phyloP scores from a whole-genome alignment of 1,140 invertebrate genomes.

The Asbolus verrucosus region DNA sequence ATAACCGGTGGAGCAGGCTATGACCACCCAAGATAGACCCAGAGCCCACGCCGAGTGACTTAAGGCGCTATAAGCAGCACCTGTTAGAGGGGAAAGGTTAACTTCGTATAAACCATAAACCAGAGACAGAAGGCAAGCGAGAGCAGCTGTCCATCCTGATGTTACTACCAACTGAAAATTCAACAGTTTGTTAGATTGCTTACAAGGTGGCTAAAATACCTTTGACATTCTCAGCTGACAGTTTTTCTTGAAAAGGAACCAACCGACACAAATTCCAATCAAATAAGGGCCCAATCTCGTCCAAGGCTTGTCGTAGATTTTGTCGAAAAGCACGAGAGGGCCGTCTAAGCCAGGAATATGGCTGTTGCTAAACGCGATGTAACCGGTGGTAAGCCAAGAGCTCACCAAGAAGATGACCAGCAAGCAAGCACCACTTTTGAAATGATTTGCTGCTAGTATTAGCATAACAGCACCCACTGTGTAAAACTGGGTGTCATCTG shows the following conservation, averaged over 20 bases:
- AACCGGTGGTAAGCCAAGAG: conserved; percentile 82
- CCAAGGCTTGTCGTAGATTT: conserved; percentile 91
- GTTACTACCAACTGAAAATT: conserved; percentile 72
- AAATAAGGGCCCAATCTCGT: conserved; percentile 84
- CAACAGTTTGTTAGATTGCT: too few relatives aligned
- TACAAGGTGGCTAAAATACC: conserved; percentile 64
- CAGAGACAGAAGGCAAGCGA: conserved; percentile 74
- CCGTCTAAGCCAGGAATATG: conserved; percentile 84
- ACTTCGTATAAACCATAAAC: conserved; percentile 82
- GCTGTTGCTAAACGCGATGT: conserved; percentile 82
- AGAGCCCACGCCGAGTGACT: conserved; percentile 89
- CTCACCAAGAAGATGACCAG: conserved; percentile 76
- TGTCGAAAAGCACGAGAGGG: conserved; percentile 85
- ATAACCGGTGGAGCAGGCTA: conserved; percentile 89
- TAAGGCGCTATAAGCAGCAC: conserved; percentile 84
- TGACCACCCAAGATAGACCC: conserved; percentile 85
- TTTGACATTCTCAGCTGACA: conserved; percentile 82
- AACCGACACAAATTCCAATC: conserved; percentile 85
- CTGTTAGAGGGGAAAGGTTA: conserved; percentile 75
- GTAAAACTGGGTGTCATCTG: conserved; percentile 88
- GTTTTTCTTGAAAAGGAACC: conserved; percentile 85
- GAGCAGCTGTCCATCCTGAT: conserved; percentile 77
- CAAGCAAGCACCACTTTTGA: conserved; percentile 76
- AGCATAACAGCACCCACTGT: conserved; percentile 82
- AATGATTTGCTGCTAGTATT: conserved; percentile 79